Base-by-base conservation (phyloP, 2,113 vertebrate species). In the Sturnus vulgaris region DNA sequence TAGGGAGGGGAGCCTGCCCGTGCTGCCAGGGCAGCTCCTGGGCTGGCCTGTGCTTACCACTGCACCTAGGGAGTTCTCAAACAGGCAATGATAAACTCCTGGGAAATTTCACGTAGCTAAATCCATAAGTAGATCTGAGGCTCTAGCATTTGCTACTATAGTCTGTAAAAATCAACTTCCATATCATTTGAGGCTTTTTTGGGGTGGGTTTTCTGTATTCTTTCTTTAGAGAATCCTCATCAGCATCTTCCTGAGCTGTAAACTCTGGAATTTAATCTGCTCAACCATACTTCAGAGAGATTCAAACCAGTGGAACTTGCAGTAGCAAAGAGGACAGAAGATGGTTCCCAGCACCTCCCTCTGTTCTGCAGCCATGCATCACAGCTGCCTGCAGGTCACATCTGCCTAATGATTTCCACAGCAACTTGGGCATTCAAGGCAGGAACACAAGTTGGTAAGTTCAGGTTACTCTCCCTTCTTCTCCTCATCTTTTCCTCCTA, bases 381-480 rank as follows among this genome's bases (percentile, higher is more conserved):
- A 4, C 65, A 42, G 53, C 82, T 93, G 35, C 25, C 47, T 69
- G 71, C 55, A 63, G 85, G 49, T 71, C 5, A n/a, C 39, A 42
- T 23, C 47, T 89, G 42, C 5, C 20, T 72, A 86, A 89, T 85
- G 88, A 92, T 92, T 39, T 92, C 92, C 93, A 85, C 61, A 71
- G 86, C 8, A 78, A n/a, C 81, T 37, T 86, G 70, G 65, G 73
- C 53, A 93, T 56, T 71, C 28, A 10, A 42, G 39, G 77, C 71
- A 86, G 83, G 96, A 96, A 60, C 70, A 92, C 40, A 65, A 95
- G 47, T 84, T 70, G 27, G 44, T 91, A 84, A 90, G 72, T 92
- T 30, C 84, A 77, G 72, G 64, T 53, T 87, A 59, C 23, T 65
- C 30, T n/a, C 21, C 12, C 12, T 88, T 10, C 56, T 87, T 39